Evolutionary conservation across 2,888 invertebrate species (phyloP).

Genomic region (Lasioglossum marginatum): DNA sequence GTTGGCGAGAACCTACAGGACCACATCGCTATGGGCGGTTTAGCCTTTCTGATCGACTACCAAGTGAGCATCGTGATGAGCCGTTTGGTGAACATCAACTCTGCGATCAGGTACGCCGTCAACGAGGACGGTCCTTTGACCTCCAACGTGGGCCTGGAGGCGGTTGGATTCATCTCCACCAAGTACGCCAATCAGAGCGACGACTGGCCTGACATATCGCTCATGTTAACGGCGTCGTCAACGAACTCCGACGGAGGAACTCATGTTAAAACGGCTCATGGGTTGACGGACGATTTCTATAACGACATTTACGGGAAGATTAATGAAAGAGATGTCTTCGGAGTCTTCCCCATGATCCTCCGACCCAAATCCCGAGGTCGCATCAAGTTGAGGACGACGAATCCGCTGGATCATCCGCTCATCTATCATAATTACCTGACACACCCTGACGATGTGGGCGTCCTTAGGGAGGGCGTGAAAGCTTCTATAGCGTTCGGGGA

Average conservation of each 20-base stretch:
- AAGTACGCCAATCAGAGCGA: slow-evolving; percentile 94
- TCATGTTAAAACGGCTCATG: slow-evolving; percentile 92
- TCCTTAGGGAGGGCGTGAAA: slow-evolving; percentile 94
- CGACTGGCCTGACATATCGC: slow-evolving; percentile 97
- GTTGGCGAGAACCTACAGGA: slow-evolving; percentile 95
- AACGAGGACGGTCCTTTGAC: slow-evolving; percentile 95
- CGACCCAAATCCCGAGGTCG: slow-evolving; percentile 94
- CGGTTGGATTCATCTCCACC: slow-evolving; percentile 94
- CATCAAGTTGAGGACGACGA: slow-evolving; percentile 88
- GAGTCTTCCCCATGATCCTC: slow-evolving; percentile 95
- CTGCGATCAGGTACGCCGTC: slow-evolving; percentile 93
- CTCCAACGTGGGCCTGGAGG: slow-evolving; percentile 94
- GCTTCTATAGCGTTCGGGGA: slow-evolving; percentile 93
- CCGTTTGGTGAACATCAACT: slow-evolving; percentile 92
- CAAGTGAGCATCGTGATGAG: slow-evolving; percentile 92
- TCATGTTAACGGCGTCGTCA: slow-evolving; percentile 94
- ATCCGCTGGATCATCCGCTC: slow-evolving; percentile 92
- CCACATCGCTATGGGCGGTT: slow-evolving; percentile 94
- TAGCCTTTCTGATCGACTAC: slow-evolving; percentile 92
- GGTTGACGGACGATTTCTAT: slow-evolving; percentile 92
- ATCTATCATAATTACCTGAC: slow-evolving; percentile 97
- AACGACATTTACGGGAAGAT: slow-evolving; percentile 90
- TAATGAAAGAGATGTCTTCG: slow-evolving; percentile 91
- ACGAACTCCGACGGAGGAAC: slow-evolving; percentile 94
- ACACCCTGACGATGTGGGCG: slow-evolving; percentile 93